Conservation (phyloP, 23 tunicate genomes). For the Corella eumyota region DNA sequence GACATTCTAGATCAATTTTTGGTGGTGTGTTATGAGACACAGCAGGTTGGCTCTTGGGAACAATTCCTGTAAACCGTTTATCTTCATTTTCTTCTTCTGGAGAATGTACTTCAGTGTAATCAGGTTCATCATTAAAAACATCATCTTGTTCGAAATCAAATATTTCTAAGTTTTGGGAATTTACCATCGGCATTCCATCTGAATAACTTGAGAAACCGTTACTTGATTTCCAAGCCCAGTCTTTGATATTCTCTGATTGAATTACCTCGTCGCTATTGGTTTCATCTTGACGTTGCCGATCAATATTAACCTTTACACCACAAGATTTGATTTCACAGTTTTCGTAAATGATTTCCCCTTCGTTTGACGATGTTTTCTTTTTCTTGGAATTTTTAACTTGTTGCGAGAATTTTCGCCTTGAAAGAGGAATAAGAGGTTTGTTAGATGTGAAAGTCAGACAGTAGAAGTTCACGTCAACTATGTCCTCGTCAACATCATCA, state of each 20-base stretch:
- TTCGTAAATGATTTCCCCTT: neutral
- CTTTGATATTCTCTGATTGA: neutral
- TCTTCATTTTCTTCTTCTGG: slow-evolving; percentile 1
- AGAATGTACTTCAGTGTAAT: slow-evolving; percentile 8
- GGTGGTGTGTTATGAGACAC: neutral
- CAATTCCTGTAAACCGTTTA: too few relatives aligned
- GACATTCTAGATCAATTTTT: neutral
- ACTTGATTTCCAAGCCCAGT: neutral
- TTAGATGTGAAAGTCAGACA: slow-evolving; percentile 53
- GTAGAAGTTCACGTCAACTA: slow-evolving; percentile 57
- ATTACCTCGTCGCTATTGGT: neutral
- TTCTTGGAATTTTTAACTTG: slow-evolving; percentile 17
- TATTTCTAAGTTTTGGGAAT: neutral
- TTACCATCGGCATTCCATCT: neutral
- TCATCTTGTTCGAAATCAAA: slow-evolving; percentile 1
- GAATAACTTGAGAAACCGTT: neutral
- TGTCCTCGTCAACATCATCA: slow-evolving; percentile 19
- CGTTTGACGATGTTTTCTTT: slow-evolving; percentile 1
- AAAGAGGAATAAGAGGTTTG: slow-evolving; percentile 69
- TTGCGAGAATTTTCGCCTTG: slow-evolving; percentile 44
- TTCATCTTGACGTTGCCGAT: neutral
- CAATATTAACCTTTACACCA: neutral
- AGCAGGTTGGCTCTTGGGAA: slow-evolving; percentile 22
- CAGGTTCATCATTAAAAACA: neutral
- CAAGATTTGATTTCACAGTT: neutral